Base-by-base conservation (phyloP, 2,113 vertebrate species). In the Clarias macrocephalus region DNA sequence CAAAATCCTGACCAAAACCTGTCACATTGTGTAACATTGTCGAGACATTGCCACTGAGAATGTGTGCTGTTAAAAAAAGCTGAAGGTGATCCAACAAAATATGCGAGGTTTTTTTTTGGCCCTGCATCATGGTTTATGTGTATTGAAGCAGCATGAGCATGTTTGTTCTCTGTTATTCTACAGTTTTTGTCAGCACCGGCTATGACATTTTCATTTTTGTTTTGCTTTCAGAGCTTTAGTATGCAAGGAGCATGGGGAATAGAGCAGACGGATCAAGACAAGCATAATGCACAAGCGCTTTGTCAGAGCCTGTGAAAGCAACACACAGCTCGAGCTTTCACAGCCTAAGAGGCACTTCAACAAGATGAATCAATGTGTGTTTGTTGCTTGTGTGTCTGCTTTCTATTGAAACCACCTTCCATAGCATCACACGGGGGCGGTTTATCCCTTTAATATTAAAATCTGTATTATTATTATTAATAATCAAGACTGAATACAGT, bases 291-390 rank as follows among this genome's bases (percentile, higher is more conserved):
- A 52, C 73, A 65, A 76, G 57, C 42, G 5, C 65, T 86, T 66
- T 65, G 75, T 30, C n/a, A 70, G 52, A 76, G 57, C 25, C 57
- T 75, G 72, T 85, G 70, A 85, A 76, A 85, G 19, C 33, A 18
- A 84, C 72, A 84, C 52, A 30, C 52, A 23, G 30, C 37, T 66
- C 60, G 63, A 11, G 23, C 56, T 42, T 30, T 56, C 63, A 68
- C n/a, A 19, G 62, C 15, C 18, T 82, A 42, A 86, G 75, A 37
- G 25, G 23, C 42, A 81, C 76, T 68, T 33, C 54, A 70, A 63
- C 66, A 23, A 25, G 18, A 33, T 33, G 37, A 8, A 15, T 60
- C 62, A 7, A 66, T 81, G 65, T 77, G 65, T 54, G 33, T 28
- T 33, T 1, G 15, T 83, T 82, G 48, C 48, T 59, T 73, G 37